A percentile compares a stretch with the other conserved stretches of the same genome.
Evolutionary conservation across 2,888 invertebrate species (phyloP).

Genomic region (Notodonta ziczac): DNA sequence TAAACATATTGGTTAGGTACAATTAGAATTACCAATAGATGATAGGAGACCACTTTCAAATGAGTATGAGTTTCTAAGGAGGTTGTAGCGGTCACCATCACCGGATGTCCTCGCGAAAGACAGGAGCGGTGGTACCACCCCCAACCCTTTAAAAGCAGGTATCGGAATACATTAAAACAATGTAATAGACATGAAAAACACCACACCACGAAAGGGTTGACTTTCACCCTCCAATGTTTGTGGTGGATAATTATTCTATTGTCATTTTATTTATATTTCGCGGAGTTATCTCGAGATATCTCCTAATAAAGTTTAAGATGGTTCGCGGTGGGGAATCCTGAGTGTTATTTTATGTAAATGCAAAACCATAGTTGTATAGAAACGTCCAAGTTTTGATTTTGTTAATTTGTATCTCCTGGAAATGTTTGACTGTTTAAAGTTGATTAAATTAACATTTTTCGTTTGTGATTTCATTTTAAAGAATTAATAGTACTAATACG

Average conservation of each 20-base stretch:
- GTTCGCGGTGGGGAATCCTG: conserved; percentile 63
- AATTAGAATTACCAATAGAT: too few relatives aligned
- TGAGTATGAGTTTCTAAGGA: too few relatives aligned
- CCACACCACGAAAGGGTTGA: conserved; percentile 50
- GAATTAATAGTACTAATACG: background rate
- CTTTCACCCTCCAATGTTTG: conserved; percentile 55
- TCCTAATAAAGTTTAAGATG: conserved; percentile 74
- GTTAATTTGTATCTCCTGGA: conserved; percentile 60
- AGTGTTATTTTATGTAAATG: conserved; percentile 81
- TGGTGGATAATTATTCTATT: conserved; percentile 73
- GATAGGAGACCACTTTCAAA: too few relatives aligned
- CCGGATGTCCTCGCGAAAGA: background rate
- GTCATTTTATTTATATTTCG: conserved; percentile 81
- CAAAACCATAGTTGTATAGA: conserved; percentile 64
- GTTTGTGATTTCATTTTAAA: background rate
- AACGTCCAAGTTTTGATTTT: conserved; percentile 54
- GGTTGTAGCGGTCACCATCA: too few relatives aligned
- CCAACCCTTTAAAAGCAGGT: background rate
- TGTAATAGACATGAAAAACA: conserved; percentile 26
- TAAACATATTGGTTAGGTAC: too few relatives aligned
- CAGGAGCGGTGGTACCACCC: background rate
- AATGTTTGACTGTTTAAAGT: conserved; percentile 18
- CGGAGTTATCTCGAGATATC: conserved; percentile 74
- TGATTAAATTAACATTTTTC: background rate
- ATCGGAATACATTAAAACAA: conserved; percentile 6